Conservation (phyloP, 2,888 invertebrate species). For the Glaucopsyche alexis region DNA sequence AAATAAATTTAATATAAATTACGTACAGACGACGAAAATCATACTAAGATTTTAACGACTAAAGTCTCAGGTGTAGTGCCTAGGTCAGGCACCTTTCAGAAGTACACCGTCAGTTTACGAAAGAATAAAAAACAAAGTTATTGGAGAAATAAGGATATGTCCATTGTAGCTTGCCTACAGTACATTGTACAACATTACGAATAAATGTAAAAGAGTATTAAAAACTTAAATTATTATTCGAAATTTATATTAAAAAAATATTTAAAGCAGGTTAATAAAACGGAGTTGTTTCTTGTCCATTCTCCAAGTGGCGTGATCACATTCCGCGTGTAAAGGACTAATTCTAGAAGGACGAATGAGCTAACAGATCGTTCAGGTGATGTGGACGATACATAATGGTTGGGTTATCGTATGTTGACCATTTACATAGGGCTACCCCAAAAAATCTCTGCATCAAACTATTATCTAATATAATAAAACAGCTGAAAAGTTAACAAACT, state of each 20-base stretch:
- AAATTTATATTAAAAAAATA: not conserved
- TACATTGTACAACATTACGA: too few species aligned
- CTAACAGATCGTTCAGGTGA: conserved; percentile 36
- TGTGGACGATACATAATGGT: conserved; percentile 45
- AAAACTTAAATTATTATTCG: too few species aligned
- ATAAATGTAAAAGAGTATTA: too few species aligned
- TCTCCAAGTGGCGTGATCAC: conserved; percentile 45
- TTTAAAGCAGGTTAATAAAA: conserved; percentile 30
- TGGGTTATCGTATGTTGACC: conserved; percentile 50
- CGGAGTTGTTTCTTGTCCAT: conserved; percentile 26
- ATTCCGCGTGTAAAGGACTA: conserved; percentile 44
- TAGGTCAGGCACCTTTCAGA: too few species aligned
- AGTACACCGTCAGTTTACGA: too few species aligned
- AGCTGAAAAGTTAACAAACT: not conserved
- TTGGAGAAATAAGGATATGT: too few species aligned
- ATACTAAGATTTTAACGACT: too few species aligned
- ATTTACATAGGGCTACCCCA: conserved; percentile 34
- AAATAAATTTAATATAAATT: too few species aligned
- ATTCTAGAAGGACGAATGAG: conserved; percentile 36
- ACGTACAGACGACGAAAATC: too few species aligned
- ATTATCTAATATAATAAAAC: not conserved
- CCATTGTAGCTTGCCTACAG: too few species aligned
- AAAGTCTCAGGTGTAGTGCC: too few species aligned
- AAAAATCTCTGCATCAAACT: not conserved
- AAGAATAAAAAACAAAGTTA: too few species aligned